Percentiles rank a stretch among this genome's conserved stretches.
Evolutionary conservation across 2,113 vertebrate species (phyloP).

Genomic region (Saimiri boliviensis): DNA sequence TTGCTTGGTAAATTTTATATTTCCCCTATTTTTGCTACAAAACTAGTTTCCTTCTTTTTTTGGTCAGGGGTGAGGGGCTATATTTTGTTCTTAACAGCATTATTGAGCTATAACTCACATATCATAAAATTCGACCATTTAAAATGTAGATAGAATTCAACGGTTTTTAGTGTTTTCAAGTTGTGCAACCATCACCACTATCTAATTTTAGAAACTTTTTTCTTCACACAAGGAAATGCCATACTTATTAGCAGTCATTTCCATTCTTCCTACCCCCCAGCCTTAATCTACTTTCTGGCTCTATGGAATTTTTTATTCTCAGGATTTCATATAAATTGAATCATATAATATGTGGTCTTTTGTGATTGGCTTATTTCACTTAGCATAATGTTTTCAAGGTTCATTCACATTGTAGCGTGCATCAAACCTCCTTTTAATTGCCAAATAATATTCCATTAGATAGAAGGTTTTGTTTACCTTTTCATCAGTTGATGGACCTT

Average conservation of each 20-base stretch:
- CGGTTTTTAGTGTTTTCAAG: neutral
- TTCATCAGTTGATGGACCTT: neutral
- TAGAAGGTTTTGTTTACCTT: neutral
- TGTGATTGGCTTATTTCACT: neutral
- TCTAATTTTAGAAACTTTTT: constrained; percentile 23
- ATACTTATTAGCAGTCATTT: neutral
- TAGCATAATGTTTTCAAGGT: neutral
- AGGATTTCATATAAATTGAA: neutral
- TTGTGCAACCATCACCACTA: neutral
- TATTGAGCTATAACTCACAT: neutral
- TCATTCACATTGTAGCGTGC: neutral
- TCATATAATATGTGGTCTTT: neutral
- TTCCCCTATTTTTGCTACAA: constrained; percentile 10
- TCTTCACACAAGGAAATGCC: neutral
- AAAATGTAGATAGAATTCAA: neutral
- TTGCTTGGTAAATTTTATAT: neutral
- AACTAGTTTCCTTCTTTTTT: neutral
- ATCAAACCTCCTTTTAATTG: neutral
- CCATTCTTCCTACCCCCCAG: neutral
- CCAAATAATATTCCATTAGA: neutral
- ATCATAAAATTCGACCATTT: neutral
- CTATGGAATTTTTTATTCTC: neutral
- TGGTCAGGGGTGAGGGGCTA: neutral
- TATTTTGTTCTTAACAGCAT: neutral
- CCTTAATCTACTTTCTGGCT: neutral